A percentile compares a stretch with the other conserved stretches of the same genome.
phyloP scores from a whole-genome alignment of 1,140 invertebrate genomes.

The Planococcus citri region DNA sequence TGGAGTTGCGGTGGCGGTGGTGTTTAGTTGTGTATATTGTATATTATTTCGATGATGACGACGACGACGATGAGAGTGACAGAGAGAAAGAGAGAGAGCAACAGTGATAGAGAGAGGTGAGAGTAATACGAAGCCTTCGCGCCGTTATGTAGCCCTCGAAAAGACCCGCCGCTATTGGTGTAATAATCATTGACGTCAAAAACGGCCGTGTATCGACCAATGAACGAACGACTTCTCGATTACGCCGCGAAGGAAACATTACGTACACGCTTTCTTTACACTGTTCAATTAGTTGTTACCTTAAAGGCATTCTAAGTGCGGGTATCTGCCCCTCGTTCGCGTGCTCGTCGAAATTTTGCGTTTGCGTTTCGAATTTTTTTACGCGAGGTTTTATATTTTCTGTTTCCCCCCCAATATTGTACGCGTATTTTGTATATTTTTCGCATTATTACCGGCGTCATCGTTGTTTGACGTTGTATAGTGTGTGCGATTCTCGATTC shows the following conservation, averaged over 20 bases:
- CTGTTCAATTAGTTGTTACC: slow-evolving; percentile 11
- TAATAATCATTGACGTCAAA: slow-evolving; percentile 5
- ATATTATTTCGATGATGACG: no score
- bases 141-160: slow-evolving; percentile 5
- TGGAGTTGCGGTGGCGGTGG: no score
- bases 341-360: neutral
- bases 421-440: neutral
- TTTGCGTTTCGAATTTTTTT: no score
- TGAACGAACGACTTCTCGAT: slow-evolving; percentile 10
- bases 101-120: no score
- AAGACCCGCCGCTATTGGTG: neutral
- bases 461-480: no score
- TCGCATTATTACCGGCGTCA: no score
- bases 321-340: neutral
- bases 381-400: no score
- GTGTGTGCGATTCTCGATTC: no score
- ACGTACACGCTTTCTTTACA: slow-evolving; percentile 1
- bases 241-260: slow-evolving; percentile 15
- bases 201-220: slow-evolving; percentile 4
- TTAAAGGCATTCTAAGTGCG: neutral
- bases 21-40: no score
- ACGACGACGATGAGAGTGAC: no score
- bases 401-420: no score
- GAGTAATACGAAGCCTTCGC: slow-evolving; percentile 3
- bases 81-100: no score